Evolutionary conservation across 2,888 invertebrate species (phyloP).

Genomic region (Lasioglossum morio): DNA sequence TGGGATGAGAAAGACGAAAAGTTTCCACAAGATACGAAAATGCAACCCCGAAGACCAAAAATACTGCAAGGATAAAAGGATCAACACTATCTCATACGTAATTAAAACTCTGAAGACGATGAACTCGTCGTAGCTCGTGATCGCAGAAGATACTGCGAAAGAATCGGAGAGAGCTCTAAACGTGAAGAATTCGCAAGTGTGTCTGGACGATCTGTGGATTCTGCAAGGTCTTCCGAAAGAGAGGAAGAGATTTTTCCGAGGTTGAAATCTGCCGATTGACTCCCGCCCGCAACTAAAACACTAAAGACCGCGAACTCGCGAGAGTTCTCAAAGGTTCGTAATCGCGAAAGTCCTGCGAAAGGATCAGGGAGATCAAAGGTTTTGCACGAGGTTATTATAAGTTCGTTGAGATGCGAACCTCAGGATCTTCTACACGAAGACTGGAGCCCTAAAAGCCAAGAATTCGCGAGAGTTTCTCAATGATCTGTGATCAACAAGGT

Average conservation of each 20-base stretch:
- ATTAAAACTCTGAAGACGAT: background rate
- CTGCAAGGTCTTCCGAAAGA: background rate
- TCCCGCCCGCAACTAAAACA: background rate
- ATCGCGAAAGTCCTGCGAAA: background rate
- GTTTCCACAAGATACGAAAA: background rate
- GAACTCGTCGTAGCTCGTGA: background rate
- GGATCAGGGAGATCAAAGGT: background rate
- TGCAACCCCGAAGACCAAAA: background rate
- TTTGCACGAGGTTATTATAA: background rate
- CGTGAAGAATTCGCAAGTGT: background rate
- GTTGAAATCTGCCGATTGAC: background rate
- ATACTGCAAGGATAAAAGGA: background rate
- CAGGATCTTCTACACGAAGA: background rate
- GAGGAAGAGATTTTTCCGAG: background rate
- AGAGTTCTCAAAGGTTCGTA: slow-evolving; percentile 6
- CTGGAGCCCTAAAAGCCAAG: background rate
- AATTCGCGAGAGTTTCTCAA: background rate
- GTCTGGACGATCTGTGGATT: background rate
- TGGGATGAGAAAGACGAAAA: background rate
- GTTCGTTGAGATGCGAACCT: background rate
- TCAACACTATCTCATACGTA: background rate
- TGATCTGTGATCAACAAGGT: background rate
- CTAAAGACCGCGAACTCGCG: background rate
- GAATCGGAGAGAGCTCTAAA: background rate
- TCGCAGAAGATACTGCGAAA: background rate